Evolutionary conservation across 2,888 invertebrate species (phyloP), one percentile per base, ranked within the genome.

Genomic region (Polydrusus tereticollis): DNA sequence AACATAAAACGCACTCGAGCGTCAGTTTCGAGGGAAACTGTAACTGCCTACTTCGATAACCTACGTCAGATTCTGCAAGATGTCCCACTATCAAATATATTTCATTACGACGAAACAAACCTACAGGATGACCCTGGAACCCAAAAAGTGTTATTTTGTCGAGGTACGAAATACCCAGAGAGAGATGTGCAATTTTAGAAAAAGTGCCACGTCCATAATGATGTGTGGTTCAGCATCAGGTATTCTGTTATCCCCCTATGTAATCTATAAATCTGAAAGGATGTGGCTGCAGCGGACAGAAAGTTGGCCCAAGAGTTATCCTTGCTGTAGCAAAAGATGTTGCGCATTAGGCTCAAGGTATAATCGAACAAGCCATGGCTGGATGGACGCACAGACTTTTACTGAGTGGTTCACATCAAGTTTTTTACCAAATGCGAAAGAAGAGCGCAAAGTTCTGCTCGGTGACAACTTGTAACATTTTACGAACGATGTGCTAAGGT

Each of bases 261-360:
- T 26, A 26, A 26, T 26, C 7, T 26, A 26, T 26, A 26, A 26
- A 69, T 72, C 81, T 5, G 77, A 80, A 69, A 71, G 80, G 26
- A 14, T 84, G 43, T 81, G 77, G 76, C 70, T 77, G 38, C 60
- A 62, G 14, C 71, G 68, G 73, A 12, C n/a, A n/a, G n/a, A n/a
- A n/a, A n/a, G n/a, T n/a, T n/a, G n/a, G n/a, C 83, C 81, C 72
- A 83, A 81, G 72, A 69, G 80, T 10, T 74, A 77, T 26, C 26
- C 26, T 26, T 26, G 26, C 26, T 26, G 26, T 26, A 26, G 66
- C 26, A 38, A 64, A 47, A 62, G 77, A 50, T 82, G 64, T 41
- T 82, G 64, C 76, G 82, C 70, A 52, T 50, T 75, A 1, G 75
- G 76, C 10, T 57, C 70, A 7, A 63, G 78, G 20, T 78, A 77